phyloP scores from a whole-genome alignment of 2,797 vertebrate species.

The Pelochelys cantorii region DNA sequence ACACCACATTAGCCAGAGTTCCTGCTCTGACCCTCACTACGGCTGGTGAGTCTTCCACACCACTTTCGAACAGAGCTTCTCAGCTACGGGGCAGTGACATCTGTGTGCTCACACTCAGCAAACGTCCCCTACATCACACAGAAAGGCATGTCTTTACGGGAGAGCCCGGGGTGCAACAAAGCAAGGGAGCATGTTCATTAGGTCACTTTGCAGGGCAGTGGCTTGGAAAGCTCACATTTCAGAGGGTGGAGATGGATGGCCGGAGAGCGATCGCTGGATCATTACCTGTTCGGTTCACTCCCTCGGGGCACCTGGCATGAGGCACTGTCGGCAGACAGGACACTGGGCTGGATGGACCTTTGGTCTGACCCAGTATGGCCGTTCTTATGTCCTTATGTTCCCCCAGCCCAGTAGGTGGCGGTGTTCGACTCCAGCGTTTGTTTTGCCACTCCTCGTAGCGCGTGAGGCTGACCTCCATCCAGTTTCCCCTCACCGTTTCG shows the following conservation, averaged over 20 bases:
- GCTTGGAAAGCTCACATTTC: background rate
- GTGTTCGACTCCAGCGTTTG: background rate
- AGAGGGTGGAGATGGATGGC: too few relatives aligned
- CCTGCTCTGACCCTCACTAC: background rate
- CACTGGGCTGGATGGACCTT: too few relatives aligned
- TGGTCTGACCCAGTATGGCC: too few relatives aligned
- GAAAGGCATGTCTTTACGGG: slow-evolving; percentile 60
- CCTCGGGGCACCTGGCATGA: too few relatives aligned
- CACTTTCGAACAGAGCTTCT: slow-evolving; percentile 44
- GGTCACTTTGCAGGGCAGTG: background rate
- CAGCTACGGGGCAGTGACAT: slow-evolving; percentile 49
- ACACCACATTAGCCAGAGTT: background rate
- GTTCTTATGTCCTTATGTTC: background rate
- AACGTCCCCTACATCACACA: slow-evolving; percentile 63
- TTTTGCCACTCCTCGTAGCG: background rate
- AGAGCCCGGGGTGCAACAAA: slow-evolving; percentile 48
- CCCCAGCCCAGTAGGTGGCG: background rate
- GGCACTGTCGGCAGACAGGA: too few relatives aligned
- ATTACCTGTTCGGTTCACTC: too few relatives aligned
- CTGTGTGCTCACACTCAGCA: slow-evolving; percentile 55
- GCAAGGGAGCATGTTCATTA: background rate
- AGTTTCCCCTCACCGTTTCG: background rate
- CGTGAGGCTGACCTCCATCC: background rate
- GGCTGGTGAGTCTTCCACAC: slow-evolving; percentile 56
- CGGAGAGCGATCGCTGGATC: too few relatives aligned